Conservation (phyloP, 2,113 vertebrate species). For the Thymallus thymallus region DNA sequence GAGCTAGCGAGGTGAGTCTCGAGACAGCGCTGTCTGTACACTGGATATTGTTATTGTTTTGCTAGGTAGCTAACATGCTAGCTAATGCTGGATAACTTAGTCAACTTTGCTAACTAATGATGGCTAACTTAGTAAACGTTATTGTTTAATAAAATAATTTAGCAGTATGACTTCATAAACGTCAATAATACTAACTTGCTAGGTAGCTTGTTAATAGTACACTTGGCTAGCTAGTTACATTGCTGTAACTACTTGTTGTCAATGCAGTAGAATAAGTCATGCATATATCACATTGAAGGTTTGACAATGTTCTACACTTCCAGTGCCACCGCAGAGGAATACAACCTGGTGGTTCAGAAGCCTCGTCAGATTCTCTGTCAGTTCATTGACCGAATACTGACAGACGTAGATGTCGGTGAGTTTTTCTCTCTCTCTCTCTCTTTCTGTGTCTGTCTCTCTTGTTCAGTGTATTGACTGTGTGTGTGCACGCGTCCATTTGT, state of each 20-base stretch:
- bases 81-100: slow-evolving; percentile 9
- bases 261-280: too few relatives aligned
- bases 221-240: neutral
- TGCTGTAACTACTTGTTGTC: too few relatives aligned
- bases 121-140: slow-evolving; percentile 10
- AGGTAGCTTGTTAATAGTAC: too few relatives aligned
- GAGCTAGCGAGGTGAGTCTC: slow-evolving; percentile 84
- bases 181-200: too few relatives aligned
- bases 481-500: too few relatives aligned
- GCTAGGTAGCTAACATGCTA: neutral
- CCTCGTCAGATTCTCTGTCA: slow-evolving; percentile 96
- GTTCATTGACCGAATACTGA: slow-evolving; percentile 95
- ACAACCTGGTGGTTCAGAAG: slow-evolving; percentile 87
- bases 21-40: neutral
- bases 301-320: slow-evolving; percentile 8
- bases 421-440: neutral
- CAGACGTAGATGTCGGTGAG: slow-evolving; percentile 94
- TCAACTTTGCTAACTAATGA: neutral
- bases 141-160: too few relatives aligned
- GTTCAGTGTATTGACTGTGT: neutral
- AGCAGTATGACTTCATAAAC: too few relatives aligned
- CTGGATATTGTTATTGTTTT: neutral
- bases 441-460: neutral
- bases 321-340: slow-evolving; percentile 84
- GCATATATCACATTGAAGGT: neutral